Conservation (phyloP, 2,888 invertebrate genomes). For the Scaptomyza cyrtandrae region DNA sequence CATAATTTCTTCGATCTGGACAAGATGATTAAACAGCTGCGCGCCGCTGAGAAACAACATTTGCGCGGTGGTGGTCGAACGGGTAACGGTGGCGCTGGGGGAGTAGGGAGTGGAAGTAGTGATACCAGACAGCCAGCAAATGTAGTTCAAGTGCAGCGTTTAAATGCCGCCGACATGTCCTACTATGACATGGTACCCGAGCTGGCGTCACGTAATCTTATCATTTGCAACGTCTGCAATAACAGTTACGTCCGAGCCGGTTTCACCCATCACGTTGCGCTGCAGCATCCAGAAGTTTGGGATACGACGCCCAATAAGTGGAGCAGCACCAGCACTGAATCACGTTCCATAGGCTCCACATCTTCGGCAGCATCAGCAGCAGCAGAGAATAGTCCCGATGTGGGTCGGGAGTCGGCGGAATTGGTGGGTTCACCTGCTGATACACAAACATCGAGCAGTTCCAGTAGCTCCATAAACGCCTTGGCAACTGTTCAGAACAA, state of each 20-base stretch:
- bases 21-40: conserved; percentile 78
- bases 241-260: conserved; percentile 92
- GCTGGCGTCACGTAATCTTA: conserved; percentile 90
- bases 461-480: conserved; percentile 79
- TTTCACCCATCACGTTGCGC: conserved; percentile 89
- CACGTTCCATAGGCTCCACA: conserved; percentile 1
- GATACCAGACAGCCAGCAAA: conserved; percentile 21
- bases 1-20: conserved; percentile 80
- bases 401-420: conserved; percentile 38
- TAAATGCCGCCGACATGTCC: conserved; percentile 88
- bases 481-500: conserved; percentile 82
- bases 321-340: conserved; percentile 9
- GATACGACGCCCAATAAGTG: conserved; percentile 71
- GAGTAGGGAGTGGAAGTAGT: conserved; percentile 1
- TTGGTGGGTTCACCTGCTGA: conserved; percentile 64
- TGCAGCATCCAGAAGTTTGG: conserved; percentile 85
- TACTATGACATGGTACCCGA: conserved; percentile 92
- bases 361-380: background rate
- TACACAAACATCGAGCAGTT: conserved; percentile 61
- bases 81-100: conserved; percentile 28
- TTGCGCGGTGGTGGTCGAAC: conserved; percentile 55
- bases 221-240: conserved; percentile 91
- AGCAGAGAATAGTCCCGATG: conserved; percentile 64
- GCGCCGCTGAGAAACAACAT: conserved; percentile 75
- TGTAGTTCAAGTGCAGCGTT: conserved; percentile 85